These are phyloP conservation scores for Cataglyphis cursor DNA, from an alignment of 2,888 invertebrate species.

Conservation along the genomic window DNA sequence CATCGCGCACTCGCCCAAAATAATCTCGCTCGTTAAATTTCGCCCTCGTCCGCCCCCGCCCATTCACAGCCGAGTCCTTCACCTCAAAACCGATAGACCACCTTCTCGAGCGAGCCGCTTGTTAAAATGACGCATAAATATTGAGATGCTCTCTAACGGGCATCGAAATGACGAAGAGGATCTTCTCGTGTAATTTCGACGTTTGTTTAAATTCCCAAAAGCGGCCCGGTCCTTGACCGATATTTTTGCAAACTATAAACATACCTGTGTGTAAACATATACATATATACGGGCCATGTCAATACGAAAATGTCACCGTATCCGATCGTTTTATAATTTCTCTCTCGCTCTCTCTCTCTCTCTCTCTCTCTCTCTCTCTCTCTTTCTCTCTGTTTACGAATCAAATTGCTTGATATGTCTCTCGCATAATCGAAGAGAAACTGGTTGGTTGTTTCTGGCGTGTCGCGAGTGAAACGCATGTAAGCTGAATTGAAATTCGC, in stretches of 20 bases:
- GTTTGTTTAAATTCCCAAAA: background rate
- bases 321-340: constrained; percentile 14
- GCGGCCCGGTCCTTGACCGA: constrained; percentile 25
- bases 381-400: background rate
- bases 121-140: background rate
- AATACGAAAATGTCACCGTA: constrained; percentile 10
- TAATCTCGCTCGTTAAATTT: background rate
- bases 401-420: background rate
- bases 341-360: background rate
- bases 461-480: constrained; percentile 41
- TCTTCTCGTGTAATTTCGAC: background rate
- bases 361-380: background rate
- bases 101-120: background rate
- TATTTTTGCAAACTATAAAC: constrained; percentile 13
- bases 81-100: background rate
- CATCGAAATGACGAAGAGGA: background rate
- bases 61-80: background rate
- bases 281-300: background rate
- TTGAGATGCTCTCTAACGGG: background rate
- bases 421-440: constrained; percentile 52
- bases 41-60: background rate
- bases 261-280: background rate
- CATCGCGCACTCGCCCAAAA: background rate
- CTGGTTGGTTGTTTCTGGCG: constrained; percentile 30
- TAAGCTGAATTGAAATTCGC: constrained; percentile 38